Percentiles rank a stretch among this genome's conserved stretches.
Evolutionary conservation across 2,113 vertebrate genomes (phyloP).

Genomic region (Hyaena hyaena): DNA sequence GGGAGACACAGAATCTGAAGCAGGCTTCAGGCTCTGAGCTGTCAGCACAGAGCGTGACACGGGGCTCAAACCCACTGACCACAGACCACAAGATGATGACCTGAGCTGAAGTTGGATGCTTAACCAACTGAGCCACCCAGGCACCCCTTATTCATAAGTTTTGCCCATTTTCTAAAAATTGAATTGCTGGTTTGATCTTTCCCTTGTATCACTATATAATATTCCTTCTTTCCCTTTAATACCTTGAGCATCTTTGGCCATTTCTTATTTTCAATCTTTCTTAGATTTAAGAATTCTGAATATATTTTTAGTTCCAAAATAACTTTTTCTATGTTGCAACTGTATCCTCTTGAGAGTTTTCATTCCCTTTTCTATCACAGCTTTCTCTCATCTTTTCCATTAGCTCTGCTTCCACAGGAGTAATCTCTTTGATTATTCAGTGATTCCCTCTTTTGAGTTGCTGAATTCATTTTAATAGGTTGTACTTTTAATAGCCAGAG

Average conservation of each 20-base stretch:
- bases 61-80: no score
- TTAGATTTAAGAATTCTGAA: conserved; percentile 5
- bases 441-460: neutral
- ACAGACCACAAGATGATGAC: no score
- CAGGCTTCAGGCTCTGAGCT: no score
- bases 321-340: neutral
- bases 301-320: neutral
- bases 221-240: neutral
- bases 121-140: no score
- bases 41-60: no score
- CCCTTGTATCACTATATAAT: neutral
- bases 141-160: neutral
- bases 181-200: neutral
- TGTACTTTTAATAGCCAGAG: neutral
- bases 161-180: neutral
- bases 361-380: neutral
- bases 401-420: neutral
- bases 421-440: neutral
- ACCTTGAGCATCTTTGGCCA: neutral
- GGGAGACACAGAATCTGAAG: no score
- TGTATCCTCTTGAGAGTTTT: neutral
- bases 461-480: neutral
- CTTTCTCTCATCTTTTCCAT: neutral
- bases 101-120: no score
- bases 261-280: conserved; percentile 32